These are phyloP conservation scores for Peribatodes rhomboidaria DNA, from an alignment of 2,888 invertebrate species.

Conservation along the genomic window DNA sequence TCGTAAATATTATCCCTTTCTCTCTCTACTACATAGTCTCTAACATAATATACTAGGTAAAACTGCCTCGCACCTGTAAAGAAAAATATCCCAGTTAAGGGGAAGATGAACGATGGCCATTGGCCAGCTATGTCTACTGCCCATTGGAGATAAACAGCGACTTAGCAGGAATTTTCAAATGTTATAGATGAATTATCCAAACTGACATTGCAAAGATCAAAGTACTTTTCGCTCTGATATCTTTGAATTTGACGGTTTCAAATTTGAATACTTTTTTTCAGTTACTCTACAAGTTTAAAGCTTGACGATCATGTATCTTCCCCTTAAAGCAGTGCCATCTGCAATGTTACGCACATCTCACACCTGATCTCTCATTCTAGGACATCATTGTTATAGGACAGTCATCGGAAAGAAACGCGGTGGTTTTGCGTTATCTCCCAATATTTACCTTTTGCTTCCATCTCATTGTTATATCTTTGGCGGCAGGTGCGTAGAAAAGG, in stretches of 20 bases:
- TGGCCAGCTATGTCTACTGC: too few relatives aligned
- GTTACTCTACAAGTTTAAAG: too few relatives aligned
- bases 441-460: slow-evolving; percentile 69
- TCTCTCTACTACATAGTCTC: not conserved
- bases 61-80: slow-evolving; percentile 50
- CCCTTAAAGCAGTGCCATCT: slow-evolving; percentile 22
- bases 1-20: slow-evolving; percentile 13
- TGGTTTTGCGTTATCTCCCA: slow-evolving; percentile 64
- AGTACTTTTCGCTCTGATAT: too few relatives aligned
- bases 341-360: slow-evolving; percentile 61
- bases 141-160: too few relatives aligned
- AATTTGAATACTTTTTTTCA: too few relatives aligned
- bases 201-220: too few relatives aligned
- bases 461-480: slow-evolving; percentile 67
- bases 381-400: slow-evolving; percentile 72
- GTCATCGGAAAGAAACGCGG: slow-evolving; percentile 68
- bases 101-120: too few relatives aligned
- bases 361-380: slow-evolving; percentile 62
- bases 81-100: slow-evolving; percentile 36
- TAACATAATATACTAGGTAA: slow-evolving; percentile 2
- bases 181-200: too few relatives aligned
- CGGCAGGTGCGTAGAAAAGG: slow-evolving; percentile 67
- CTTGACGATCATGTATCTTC: too few relatives aligned
- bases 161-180: too few relatives aligned
- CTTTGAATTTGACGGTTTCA: too few relatives aligned